Evolutionary conservation across 2,797 vertebrate species (phyloP).

Genomic region (Macropodus opercularis): DNA sequence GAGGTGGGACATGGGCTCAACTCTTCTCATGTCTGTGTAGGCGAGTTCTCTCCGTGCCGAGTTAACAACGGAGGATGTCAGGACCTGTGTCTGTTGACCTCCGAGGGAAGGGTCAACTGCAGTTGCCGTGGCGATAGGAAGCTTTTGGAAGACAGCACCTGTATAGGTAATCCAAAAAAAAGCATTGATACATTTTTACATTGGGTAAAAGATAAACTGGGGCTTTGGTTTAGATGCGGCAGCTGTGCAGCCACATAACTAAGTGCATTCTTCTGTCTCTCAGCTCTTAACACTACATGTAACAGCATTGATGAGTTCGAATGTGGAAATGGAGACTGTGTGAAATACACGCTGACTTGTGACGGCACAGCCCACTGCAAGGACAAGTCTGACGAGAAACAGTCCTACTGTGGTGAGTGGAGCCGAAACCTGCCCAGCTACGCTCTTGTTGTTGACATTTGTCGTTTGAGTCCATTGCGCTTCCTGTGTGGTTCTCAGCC

Average conservation of each 20-base stretch:
- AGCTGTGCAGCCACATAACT: too few relatives aligned
- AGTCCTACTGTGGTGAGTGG: constrained; percentile 95
- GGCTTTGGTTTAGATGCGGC: too few relatives aligned
- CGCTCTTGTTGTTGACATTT: constrained; percentile 34
- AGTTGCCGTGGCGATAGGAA: constrained; percentile 94
- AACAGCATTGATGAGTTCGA: constrained; percentile 91
- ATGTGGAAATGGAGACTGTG: constrained; percentile 95
- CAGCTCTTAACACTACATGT: constrained; percentile 93
- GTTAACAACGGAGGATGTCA: constrained; percentile 94
- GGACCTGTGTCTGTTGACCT: constrained; percentile 94
- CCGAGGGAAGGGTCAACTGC: constrained; percentile 93
- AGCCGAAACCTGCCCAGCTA: constrained; percentile 80
- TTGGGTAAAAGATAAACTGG: too few relatives aligned
- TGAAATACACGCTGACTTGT: constrained; percentile 95
- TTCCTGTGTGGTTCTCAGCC: constrained; percentile 76
- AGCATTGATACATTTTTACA: too few relatives aligned
- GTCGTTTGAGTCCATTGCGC: constrained; percentile 12
- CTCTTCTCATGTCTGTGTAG: constrained; percentile 68
- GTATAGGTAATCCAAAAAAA: constrained; percentile 87
- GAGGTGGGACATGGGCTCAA: constrained; percentile 5
- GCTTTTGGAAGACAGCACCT: constrained; percentile 94
- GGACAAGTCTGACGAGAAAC: constrained; percentile 99
- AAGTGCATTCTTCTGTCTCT: constrained; percentile 11
- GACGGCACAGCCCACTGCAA: constrained; percentile 94
- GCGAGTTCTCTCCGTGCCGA: constrained; percentile 92